Base-by-base conservation (phyloP, 2,888 invertebrate species). In the Hybos culiciformis region DNA sequence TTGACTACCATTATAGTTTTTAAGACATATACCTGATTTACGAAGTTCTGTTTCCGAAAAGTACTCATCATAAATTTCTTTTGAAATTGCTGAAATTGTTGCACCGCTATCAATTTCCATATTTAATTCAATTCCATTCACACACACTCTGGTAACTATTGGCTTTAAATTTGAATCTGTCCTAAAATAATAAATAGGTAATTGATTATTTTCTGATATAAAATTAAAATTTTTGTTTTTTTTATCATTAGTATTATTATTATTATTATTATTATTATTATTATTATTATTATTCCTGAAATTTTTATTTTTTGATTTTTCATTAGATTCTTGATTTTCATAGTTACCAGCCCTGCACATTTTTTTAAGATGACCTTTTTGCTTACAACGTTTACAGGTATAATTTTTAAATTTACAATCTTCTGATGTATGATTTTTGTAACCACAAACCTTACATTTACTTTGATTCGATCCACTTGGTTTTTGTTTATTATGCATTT, bases 61-160 rank as follows among this genome's bases (percentile, higher is more conserved):
- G 18, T 19, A 14, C 26, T 40, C 23, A 12, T 26, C 20, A 29
- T 36, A 43, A 15, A 34, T 5, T 14, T 39, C 32, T 17, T 11
- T 11, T 3, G 46, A 43, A 19, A 43, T 46, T 11, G 43, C 42
- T 7, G 46, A 40, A 21, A 46, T 43, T 5, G 42, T 19, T 11
- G 46, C 36, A 2, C 43, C 46, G 20, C 37, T 46, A 12, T 46
- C 46, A 3, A 39, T 20, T 24, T 46, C 32, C 40, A 43, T 32
- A 29, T 14, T 32, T 11, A 46, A 24, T 14, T 24, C 36, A 40
- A 41, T n/a, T 20, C 43, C 37, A 37, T 26, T 40, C 34, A 45
- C n/a, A 4, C 19, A 18, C 17, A 44, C 44, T 14, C 14, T 14
- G 7, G 23, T 33, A 19, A 26, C 20, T 24, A 39, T 42, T 15